Conservation (phyloP, 2,888 invertebrate genomes). For the Limnephilus auricula region DNA sequence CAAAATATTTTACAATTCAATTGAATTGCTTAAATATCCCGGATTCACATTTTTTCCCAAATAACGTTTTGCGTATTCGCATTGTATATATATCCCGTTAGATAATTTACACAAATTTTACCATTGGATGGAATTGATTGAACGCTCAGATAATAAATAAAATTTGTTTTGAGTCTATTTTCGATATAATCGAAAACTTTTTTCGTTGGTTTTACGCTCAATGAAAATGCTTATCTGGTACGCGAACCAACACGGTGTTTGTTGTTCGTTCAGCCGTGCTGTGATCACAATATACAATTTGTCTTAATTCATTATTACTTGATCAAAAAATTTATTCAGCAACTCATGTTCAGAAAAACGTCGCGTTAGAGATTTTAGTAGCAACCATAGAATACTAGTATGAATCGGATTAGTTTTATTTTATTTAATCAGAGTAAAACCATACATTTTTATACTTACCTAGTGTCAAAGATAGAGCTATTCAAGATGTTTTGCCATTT, state of each 20-base stretch:
- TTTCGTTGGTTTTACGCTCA: conserved; percentile 16
- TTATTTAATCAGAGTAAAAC: background rate
- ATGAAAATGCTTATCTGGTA: conserved; percentile 38
- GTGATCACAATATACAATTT: background rate
- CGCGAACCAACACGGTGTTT: conserved; percentile 20
- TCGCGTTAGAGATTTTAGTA: too few species aligned
- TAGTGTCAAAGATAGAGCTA: background rate
- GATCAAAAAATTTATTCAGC: background rate
- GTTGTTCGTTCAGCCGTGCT: background rate
- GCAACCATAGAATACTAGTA: too few species aligned
- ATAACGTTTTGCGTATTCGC: background rate
- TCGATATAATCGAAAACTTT: conserved; percentile 40
- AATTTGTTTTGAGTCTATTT: conserved; percentile 32
- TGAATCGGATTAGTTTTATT: background rate
- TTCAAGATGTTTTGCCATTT: background rate
- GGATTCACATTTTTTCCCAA: background rate
- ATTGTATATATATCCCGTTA: background rate
- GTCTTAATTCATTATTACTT: background rate
- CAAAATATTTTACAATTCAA: conserved; percentile 2
- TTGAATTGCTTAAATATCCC: background rate
- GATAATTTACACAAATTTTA: conserved; percentile 5
- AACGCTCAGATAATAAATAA: conserved; percentile 38
- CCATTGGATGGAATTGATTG: conserved; percentile 2
- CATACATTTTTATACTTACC: background rate
- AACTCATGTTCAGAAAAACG: background rate